Base-by-base conservation (phyloP, 2,797 vertebrate species). In the Enteromius fasciolatus region DNA sequence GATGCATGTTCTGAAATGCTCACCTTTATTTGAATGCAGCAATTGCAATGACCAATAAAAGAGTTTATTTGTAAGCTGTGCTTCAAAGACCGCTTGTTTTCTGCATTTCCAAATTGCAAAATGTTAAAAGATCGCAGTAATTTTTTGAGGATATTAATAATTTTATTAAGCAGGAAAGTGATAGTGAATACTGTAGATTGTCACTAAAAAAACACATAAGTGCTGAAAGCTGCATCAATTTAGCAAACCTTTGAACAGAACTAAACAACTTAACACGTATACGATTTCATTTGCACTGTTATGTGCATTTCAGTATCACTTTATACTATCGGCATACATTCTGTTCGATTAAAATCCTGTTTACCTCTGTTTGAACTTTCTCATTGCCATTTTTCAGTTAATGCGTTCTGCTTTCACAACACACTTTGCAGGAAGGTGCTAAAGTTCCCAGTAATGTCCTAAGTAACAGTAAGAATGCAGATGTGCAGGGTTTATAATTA, bases 391-490 rank as follows among this genome's bases (percentile, higher is more conserved):
- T 79, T 77, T 78, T 78, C 70, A 66, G 66, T 81, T 82, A 39
- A 73, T 78, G 82, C 74, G 63, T 76, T 82, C 39, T 73, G 67
- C 81, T 77, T 89, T 83, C 84, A 79, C 78, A 87, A 87, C 89
- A 61, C 67, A 82, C 64, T 87, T 88, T 79, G 87, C 66, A 89
- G 78, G 83, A 81, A 88, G 86, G 89, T 90, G 90, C 88, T 81
- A 88, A 90, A 94, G 93, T 92, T 87, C 31, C 57, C 92, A 90
- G 52, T 66, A 41, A 77, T 83, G 87, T 93, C 92, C 89, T 86
- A 95, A 92, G 87, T 89, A 85, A 87, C 81, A 54, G 64, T 68
- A 23, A 63, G 46, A 67, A 76, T 50, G 52, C 78, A 50, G 28
- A 67, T 18, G 54, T 64, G 28, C 68, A 17, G 1, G 23, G 52